phyloP scores from a whole-genome alignment of 1,140 invertebrate species.

The Drosophila bocqueti region DNA sequence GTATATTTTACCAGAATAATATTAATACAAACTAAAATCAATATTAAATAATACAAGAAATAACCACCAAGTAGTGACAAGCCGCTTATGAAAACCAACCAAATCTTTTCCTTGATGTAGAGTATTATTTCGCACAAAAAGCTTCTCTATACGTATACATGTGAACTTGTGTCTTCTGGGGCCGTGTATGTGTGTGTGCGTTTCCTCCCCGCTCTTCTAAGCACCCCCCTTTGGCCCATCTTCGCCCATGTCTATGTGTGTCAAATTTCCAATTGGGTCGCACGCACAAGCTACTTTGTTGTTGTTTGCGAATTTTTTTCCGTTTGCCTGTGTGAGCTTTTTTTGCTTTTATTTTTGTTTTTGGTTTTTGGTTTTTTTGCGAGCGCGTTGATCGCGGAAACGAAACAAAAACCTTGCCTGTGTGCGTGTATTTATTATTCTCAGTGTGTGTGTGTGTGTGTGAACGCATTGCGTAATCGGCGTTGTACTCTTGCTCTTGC shows the following conservation, averaged over 20 bases:
- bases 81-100: not conserved
- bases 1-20: too few species aligned
- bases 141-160: not conserved
- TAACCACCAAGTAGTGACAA: not conserved
- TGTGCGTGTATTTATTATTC: conserved; percentile 22
- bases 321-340: conserved; percentile 37
- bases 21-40: not conserved
- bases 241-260: conserved; percentile 45
- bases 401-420: conserved; percentile 66
- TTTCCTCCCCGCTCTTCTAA: not conserved
- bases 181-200: conserved; percentile 12
- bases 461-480: conserved; percentile 83
- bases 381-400: conserved; percentile 76
- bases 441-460: conserved; percentile 22
- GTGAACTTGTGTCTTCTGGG: conserved; percentile 20
- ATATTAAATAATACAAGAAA: not conserved
- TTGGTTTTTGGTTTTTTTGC: conserved; percentile 22
- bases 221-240: not conserved
- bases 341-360: not conserved
- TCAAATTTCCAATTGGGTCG: conserved; percentile 78
- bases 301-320: conserved; percentile 68
- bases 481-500: conserved; percentile 52
- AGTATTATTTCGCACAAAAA: conserved; percentile 34
- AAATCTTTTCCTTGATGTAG: not conserved
- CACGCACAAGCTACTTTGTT: conserved; percentile 66